A percentile compares a stretch with the other conserved stretches of the same genome.
Evolutionary conservation across 2,888 invertebrate genomes (phyloP).

Genomic region (Dimorphilus gyrociliatus): DNA sequence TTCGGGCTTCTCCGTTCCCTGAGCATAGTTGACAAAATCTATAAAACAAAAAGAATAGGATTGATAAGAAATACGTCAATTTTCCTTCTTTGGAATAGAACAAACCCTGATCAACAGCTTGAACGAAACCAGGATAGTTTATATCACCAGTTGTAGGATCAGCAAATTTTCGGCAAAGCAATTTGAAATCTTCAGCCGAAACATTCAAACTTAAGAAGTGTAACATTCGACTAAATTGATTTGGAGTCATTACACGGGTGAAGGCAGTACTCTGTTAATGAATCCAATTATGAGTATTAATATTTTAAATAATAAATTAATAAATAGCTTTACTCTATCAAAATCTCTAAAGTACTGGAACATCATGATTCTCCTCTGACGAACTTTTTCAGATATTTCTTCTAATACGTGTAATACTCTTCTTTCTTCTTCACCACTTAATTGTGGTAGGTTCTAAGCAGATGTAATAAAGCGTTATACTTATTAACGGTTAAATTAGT

Average conservation of each 20-base stretch:
- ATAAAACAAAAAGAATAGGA: not conserved
- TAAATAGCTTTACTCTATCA: constrained; percentile 25
- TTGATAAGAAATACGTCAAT: not conserved
- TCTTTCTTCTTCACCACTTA: constrained; percentile 23
- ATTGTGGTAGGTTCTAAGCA: constrained; percentile 20
- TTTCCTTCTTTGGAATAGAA: not conserved
- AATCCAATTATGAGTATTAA: no score
- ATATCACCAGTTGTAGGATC: constrained; percentile 32
- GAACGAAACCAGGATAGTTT: constrained; percentile 37
- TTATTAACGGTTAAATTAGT: constrained; percentile 1
- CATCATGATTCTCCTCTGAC: constrained; percentile 28
- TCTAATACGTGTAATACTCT: constrained; percentile 18
- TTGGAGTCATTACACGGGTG: constrained; percentile 32
- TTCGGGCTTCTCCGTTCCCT: constrained; percentile 1
- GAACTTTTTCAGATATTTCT: constrained; percentile 24
- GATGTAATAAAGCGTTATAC: not conserved
- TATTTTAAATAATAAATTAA: constrained; percentile 1
- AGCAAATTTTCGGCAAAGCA: constrained; percentile 32
- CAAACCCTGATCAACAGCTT: constrained; percentile 33
- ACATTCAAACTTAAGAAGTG: constrained; percentile 33
- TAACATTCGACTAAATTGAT: constrained; percentile 35
- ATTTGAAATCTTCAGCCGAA: constrained; percentile 25
- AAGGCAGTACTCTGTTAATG: constrained; percentile 29
- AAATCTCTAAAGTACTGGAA: constrained; percentile 38
- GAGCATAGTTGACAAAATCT: constrained; percentile 12